A percentile compares a stretch with the other conserved stretches of the same genome.
phyloP scores from a whole-genome alignment of 1,140 invertebrate species.

The Trichoplusia ni region DNA sequence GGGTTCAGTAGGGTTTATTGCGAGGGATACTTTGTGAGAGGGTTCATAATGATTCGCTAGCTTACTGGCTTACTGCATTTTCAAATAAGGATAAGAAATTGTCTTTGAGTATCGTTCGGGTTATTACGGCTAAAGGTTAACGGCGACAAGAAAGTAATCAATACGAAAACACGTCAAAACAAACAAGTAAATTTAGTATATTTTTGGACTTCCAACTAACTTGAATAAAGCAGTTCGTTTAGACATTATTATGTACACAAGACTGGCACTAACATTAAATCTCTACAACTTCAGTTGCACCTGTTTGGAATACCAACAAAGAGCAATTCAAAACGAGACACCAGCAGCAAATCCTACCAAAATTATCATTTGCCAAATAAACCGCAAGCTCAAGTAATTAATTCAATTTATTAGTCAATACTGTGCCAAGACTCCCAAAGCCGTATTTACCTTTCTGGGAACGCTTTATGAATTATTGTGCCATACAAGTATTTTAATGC shows the following conservation, averaged over 20 bases:
- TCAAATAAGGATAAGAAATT: constrained; percentile 10
- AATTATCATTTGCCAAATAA: constrained; percentile 32
- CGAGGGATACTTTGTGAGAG: constrained; percentile 19
- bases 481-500: constrained; percentile 56
- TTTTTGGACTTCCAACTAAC: background rate
- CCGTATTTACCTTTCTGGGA: constrained; percentile 42
- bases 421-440: constrained; percentile 24
- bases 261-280: background rate
- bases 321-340: constrained; percentile 26
- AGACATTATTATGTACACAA: background rate
- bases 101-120: background rate
- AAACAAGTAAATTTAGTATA: too few relatives aligned
- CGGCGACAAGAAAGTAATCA: too few relatives aligned
- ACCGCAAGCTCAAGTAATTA: constrained; percentile 32
- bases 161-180: too few relatives aligned
- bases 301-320: constrained; percentile 23
- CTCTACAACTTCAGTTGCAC: constrained; percentile 6
- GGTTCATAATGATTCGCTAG: constrained; percentile 17
- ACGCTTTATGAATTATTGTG: constrained; percentile 53
- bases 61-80: constrained; percentile 21
- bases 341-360: constrained; percentile 20
- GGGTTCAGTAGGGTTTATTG: constrained; percentile 25
- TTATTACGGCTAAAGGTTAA: background rate
- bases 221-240: background rate
- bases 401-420: constrained; percentile 41